These are phyloP conservation scores for Microcebus murinus DNA, from an alignment of 2,113 vertebrate genomes.

Conservation along the genomic window DNA sequence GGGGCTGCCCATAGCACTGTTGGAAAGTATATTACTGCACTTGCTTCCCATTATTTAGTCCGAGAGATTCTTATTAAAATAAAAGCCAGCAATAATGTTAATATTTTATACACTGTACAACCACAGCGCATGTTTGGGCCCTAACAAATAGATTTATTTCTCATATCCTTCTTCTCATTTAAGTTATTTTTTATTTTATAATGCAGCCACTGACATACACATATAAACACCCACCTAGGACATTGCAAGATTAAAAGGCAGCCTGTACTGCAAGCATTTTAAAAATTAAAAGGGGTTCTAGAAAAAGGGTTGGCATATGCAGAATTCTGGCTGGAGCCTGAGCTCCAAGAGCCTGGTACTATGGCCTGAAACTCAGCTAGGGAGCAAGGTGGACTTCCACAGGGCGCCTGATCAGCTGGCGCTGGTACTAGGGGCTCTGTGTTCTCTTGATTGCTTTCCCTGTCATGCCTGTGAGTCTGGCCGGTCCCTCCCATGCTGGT, in stretches of 20 bases:
- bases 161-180: neutral
- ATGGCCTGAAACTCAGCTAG: accelerated
- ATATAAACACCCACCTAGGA: neutral
- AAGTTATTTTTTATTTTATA: constrained; percentile 38
- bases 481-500: accelerated
- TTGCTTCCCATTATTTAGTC: constrained; percentile 78
- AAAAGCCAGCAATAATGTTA: constrained; percentile 75
- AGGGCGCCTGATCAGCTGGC: accelerated
- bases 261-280: neutral
- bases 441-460: neutral
- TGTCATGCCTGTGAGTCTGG: too few species aligned
- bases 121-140: neutral
- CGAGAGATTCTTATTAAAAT: constrained; percentile 80
- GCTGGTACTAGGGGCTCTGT: accelerated
- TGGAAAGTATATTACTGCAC: constrained; percentile 71
- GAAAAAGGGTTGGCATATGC: neutral
- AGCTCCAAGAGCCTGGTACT: accelerated
- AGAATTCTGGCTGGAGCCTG: neutral
- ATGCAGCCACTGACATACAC: neutral
- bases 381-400: accelerated
- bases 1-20: constrained; percentile 84
- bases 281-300: neutral
- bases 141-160: constrained; percentile 26
- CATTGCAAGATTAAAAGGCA: constrained; percentile 24
- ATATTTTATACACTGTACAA: constrained; percentile 71